Conservation (phyloP, 92 coral and sea anemone genomes). For the Porites rus region DNA sequence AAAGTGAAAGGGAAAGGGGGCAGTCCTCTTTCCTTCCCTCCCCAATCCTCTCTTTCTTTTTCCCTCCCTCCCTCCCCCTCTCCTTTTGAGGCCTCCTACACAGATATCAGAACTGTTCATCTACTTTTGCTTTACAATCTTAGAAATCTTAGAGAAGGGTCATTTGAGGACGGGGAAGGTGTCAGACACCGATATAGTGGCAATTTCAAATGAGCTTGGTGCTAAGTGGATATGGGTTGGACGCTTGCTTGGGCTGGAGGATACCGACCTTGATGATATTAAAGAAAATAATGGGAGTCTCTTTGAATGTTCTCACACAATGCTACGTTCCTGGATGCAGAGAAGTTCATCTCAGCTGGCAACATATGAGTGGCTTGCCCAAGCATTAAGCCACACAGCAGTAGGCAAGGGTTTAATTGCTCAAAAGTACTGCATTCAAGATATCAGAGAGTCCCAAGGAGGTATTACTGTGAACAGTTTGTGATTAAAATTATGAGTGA, state of each 20-base stretch:
- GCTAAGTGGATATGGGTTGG: conserved; percentile 36
- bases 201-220: conserved; percentile 27
- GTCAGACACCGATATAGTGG: neutral
- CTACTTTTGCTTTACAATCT: neutral
- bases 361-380: conserved; percentile 35
- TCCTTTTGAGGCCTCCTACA: too few species aligned
- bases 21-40: too few species aligned
- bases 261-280: conserved; percentile 11
- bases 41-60: too few species aligned
- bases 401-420: conserved; percentile 9
- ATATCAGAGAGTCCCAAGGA: neutral
- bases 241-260: conserved; percentile 37
- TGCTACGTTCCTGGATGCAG: conserved; percentile 14
- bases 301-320: conserved; percentile 19
- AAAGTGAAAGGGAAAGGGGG: too few species aligned
- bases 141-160: neutral
- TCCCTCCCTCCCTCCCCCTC: too few species aligned
- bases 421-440: conserved; percentile 24
- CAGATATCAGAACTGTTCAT: neutral
- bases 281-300: neutral
- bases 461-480: neutral
- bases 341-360: neutral
- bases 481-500: neutral
- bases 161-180: neutral
- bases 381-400: conserved; percentile 25